Evolutionary conservation across 2,888 invertebrate genomes (phyloP).

Genomic region (Pycnomerus fuliginosus): DNA sequence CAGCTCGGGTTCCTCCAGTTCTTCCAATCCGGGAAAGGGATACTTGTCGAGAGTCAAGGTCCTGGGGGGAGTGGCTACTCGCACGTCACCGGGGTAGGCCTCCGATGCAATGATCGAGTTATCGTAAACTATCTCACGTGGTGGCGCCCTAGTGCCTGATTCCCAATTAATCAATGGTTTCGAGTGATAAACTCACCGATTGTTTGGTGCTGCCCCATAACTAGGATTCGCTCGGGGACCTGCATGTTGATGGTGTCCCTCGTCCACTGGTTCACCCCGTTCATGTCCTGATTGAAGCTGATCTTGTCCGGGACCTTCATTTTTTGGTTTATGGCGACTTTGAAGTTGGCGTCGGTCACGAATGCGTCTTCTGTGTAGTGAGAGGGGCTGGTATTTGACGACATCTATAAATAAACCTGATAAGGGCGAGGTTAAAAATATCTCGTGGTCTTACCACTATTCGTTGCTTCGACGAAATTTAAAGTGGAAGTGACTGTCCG

Average conservation of each 20-base stretch:
- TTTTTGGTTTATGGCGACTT: slow-evolving; percentile 74
- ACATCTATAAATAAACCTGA: slow-evolving; percentile 56
- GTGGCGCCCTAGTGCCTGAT: slow-evolving; percentile 79
- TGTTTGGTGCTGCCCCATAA: slow-evolving; percentile 77
- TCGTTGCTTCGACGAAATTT: no score
- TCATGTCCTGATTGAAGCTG: slow-evolving; percentile 68
- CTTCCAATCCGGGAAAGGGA: slow-evolving; percentile 70
- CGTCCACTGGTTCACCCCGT: slow-evolving; percentile 65
- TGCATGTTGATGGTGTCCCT: slow-evolving; percentile 86
- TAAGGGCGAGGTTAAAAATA: no score
- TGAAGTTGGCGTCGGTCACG: slow-evolving; percentile 61
- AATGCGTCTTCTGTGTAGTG: slow-evolving; percentile 68
- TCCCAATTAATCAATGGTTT: slow-evolving; percentile 2
- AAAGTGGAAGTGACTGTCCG: no score
- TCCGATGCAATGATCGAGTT: slow-evolving; percentile 73
- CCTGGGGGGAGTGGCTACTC: slow-evolving; percentile 87
- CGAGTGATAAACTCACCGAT: slow-evolving; percentile 51
- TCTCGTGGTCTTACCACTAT: no score
- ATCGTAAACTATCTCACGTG: slow-evolving; percentile 81
- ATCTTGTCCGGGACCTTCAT: slow-evolving; percentile 82
- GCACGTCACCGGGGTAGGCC: slow-evolving; percentile 63
- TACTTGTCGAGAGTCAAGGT: slow-evolving; percentile 84
- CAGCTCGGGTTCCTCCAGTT: slow-evolving; percentile 52
- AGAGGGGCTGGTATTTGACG: slow-evolving; percentile 61
- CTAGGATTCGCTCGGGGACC: slow-evolving; percentile 90